These are phyloP conservation scores for Anagyrus pseudococci DNA, from an alignment of 2,888 invertebrate genomes.

Conservation along the genomic window DNA sequence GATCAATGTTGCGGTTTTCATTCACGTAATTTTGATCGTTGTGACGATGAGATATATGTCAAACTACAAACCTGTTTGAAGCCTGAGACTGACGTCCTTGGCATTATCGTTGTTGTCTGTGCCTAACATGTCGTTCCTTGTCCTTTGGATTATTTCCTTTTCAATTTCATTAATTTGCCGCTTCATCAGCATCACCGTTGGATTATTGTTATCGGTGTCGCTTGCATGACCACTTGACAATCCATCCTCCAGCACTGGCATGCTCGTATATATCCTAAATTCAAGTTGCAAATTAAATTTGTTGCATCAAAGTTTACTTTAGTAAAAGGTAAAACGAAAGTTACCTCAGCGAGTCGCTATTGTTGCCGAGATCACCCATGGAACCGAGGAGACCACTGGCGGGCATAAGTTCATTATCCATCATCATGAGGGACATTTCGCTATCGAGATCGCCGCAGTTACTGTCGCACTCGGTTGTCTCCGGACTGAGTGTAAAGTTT, in stretches of 20 bases:
- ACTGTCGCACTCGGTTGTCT: slow-evolving; percentile 91
- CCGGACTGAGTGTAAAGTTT: slow-evolving; percentile 89
- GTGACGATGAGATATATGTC: neutral
- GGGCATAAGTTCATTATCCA: slow-evolving; percentile 70
- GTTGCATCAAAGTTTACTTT: too few species aligned
- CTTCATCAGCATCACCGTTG: slow-evolving; percentile 70
- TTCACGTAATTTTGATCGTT: too few species aligned
- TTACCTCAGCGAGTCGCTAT: slow-evolving; percentile 68
- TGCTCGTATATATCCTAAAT: slow-evolving; percentile 71
- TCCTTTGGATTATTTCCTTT: slow-evolving; percentile 72
- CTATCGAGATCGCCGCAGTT: slow-evolving; percentile 87
- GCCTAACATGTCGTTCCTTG: slow-evolving; percentile 60
- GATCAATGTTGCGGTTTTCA: too few species aligned
- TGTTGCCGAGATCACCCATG: slow-evolving; percentile 67
- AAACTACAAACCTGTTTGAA: slow-evolving; percentile 30
- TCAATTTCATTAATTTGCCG: slow-evolving; percentile 78
- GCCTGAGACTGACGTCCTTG: slow-evolving; percentile 51
- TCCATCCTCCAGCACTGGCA: slow-evolving; percentile 94
- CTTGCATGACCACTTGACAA: slow-evolving; percentile 93
- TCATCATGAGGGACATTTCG: slow-evolving; percentile 78
- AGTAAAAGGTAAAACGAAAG: neutral
- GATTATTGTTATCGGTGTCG: slow-evolving; percentile 90
- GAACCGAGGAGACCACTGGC: slow-evolving; percentile 58
- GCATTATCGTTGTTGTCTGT: slow-evolving; percentile 50
- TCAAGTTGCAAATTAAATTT: too few species aligned